These are phyloP conservation scores for Isoperla grammatica DNA, from an alignment of 2,888 invertebrate species.

Conservation along the genomic window DNA sequence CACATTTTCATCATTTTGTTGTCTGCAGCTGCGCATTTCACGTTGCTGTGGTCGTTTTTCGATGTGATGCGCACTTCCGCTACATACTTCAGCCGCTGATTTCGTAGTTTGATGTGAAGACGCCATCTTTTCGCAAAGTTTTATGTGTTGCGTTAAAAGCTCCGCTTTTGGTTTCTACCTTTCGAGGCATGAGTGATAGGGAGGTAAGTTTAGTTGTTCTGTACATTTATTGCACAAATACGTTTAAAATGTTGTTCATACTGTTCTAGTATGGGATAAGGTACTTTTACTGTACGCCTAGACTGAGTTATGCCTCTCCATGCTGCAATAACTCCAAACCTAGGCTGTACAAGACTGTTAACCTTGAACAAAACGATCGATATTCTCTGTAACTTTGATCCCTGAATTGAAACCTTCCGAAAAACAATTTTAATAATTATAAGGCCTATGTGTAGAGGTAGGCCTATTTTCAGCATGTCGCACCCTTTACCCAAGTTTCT, in stretches of 20 bases:
- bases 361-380: no score
- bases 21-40: no score
- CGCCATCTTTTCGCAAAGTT: conserved; percentile 30
- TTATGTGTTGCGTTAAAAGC: conserved; percentile 29
- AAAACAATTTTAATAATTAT: no score
- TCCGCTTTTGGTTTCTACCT: conserved; percentile 27
- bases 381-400: no score
- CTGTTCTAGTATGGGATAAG: conserved; percentile 4
- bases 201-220: conserved; percentile 28
- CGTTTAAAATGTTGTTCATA: conserved; percentile 11
- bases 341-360: neutral
- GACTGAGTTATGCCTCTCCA: conserved; percentile 9
- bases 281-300: neutral
- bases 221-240: neutral
- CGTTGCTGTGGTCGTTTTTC: no score
- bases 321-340: neutral
- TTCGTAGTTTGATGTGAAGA: conserved; percentile 1
- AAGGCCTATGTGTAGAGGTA: no score
- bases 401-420: no score
- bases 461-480: no score
- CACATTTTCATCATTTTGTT: no score
- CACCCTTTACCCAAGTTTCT: no score
- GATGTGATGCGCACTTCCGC: no score
- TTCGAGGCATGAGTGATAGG: conserved; percentile 34
- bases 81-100: no score